Evolutionary conservation across 1,140 invertebrate genomes (phyloP), one percentile per base, ranked within the genome.

Genomic region (Drosophila novamexicana): DNA sequence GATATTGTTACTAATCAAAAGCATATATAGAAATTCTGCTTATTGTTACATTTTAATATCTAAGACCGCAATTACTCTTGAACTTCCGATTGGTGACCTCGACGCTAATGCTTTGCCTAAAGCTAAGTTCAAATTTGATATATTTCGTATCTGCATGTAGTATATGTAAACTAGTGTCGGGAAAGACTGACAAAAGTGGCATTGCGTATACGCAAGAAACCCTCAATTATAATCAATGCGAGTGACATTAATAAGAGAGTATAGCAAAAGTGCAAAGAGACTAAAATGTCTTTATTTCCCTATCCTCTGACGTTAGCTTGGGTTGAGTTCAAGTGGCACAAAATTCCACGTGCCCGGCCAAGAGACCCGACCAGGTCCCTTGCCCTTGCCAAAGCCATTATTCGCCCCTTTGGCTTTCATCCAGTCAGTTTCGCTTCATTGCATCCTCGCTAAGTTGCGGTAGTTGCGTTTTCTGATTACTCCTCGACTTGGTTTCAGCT

Each of bases 391-490:
- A 49, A 40, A 32, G 62, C 59, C 50, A 65, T 67, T 45, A 50
- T 32, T 22, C 62, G 66, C 40, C 34, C 58, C 45, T 47, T 65
- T 61, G 63, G 72, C 81, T 81, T 85, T 84, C 83, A 86, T 73
- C 66, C 72, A 68, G 68, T 29, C 34, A 76, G 82, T 66, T 53
- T 74, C 79, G 83, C 82, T 86, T 82, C 83, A 86, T 86, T 81
- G 82, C 82, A 78, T 81, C 75, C 72, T 76, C 67, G 74, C 56
- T 75, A 62, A 80, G 45, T 75, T 85, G 81, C 81, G 81, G 77
- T 80, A 78, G 81, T 77, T 75, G 45, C 40, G 52, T 61, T 67
- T 37, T 37, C 32, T 67, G 64, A 67, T 73, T 57, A 56, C 47
- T 50, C 45, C 12, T 44, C 52, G 52, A 34, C 40, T 70, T 39